Conservation (phyloP, 1,140 invertebrate species). For the Meteorus sp. region DNA sequence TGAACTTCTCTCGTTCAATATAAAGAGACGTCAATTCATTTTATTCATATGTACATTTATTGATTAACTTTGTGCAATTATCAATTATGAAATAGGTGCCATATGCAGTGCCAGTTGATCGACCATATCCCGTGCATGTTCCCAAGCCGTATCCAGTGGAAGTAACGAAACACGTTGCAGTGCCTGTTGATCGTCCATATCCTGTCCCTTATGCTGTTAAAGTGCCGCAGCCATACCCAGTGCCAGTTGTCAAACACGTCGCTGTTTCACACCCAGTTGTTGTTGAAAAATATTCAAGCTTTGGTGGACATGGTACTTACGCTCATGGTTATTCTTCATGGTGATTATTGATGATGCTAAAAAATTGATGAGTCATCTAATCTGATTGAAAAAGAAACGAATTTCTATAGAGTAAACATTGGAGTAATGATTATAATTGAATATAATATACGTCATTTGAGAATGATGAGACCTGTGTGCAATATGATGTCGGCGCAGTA, state of each 20-base stretch:
- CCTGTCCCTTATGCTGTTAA: slow-evolving; percentile 39
- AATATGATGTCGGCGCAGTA: too few relatives aligned
- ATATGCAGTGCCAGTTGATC: slow-evolving; percentile 46
- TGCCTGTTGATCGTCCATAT: slow-evolving; percentile 48
- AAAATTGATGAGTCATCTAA: too few relatives aligned
- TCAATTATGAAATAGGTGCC: slow-evolving; percentile 36
- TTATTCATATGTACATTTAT: not conserved
- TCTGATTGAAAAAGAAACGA: too few relatives aligned
- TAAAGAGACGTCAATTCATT: not conserved
- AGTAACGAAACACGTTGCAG: slow-evolving; percentile 42
- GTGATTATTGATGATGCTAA: too few relatives aligned
- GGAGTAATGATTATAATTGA: too few relatives aligned
- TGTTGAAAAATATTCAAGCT: slow-evolving; percentile 27
- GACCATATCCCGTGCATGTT: slow-evolving; percentile 43
- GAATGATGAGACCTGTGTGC: too few relatives aligned
- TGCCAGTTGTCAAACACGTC: slow-evolving; percentile 45
- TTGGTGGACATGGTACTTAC: not conserved
- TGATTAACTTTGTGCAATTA: not conserved
- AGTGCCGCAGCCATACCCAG: slow-evolving; percentile 42
- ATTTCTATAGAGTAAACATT: too few relatives aligned
- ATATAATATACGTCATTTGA: too few relatives aligned
- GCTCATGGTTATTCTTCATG: not conserved
- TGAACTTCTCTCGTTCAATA: not conserved
- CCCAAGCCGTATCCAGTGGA: slow-evolving; percentile 45
- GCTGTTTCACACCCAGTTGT: slow-evolving; percentile 31